Conservation (phyloP, 23 tunicate genomes). For the Pegea sp. region DNA sequence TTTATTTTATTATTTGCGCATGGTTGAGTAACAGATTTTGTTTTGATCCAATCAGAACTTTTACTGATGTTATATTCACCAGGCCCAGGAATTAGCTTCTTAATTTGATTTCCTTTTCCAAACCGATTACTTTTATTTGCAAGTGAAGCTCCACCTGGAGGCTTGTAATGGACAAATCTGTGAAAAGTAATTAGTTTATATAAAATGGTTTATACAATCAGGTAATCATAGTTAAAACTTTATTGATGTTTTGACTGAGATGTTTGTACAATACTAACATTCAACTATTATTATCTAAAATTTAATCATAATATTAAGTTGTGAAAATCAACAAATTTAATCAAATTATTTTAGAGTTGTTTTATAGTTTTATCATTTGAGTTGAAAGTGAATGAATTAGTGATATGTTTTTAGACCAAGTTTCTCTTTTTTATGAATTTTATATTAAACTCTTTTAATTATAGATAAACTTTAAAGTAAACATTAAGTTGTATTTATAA, state of each 20-base stretch:
- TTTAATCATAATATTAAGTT: not conserved
- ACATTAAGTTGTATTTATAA: too few species aligned
- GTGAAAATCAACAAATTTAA: too few species aligned
- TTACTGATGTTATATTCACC: constrained; percentile 69
- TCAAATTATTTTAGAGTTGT: too few species aligned
- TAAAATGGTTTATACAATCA: not conserved
- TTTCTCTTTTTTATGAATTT: too few species aligned
- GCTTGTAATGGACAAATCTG: constrained; percentile 22
- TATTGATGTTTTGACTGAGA: not conserved
- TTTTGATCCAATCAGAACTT: constrained; percentile 72
- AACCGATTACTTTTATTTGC: constrained; percentile 59
- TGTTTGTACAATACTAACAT: not conserved
- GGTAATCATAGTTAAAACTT: not conserved
- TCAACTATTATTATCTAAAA: not conserved
- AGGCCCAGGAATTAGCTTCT: constrained; percentile 64
- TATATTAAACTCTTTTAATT: too few species aligned
- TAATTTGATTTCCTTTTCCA: constrained; percentile 19
- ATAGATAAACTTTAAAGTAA: too few species aligned
- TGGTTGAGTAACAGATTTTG: constrained; percentile 3
- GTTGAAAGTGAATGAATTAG: too few species aligned
- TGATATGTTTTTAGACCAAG: too few species aligned
- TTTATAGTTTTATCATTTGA: too few species aligned
- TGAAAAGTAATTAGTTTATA: not conserved
- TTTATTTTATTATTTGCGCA: too few species aligned
- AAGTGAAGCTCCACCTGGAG: constrained; percentile 47